phyloP scores from a whole-genome alignment of 2,113 vertebrate genomes.

The Astur gentilis region DNA sequence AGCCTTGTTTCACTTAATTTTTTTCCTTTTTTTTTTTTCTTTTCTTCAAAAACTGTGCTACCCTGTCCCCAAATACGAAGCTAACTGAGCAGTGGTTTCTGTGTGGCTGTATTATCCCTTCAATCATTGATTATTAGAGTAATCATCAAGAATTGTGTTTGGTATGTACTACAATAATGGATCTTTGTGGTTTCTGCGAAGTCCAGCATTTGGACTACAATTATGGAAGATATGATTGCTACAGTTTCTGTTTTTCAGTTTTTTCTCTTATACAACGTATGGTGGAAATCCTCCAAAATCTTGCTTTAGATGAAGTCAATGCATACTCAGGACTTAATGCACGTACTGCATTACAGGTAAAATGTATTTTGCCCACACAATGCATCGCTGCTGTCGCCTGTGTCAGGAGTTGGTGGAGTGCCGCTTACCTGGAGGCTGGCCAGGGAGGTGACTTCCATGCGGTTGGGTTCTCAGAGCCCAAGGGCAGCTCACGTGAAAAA shows the following conservation, averaged over 20 bases:
- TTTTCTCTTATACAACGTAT: neutral
- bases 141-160: neutral
- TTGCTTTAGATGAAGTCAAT: neutral
- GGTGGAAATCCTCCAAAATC: neutral
- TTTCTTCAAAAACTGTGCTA: neutral
- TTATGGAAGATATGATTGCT: neutral
- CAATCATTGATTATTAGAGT: neutral
- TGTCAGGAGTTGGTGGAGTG: neutral
- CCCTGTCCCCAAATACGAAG: neutral
- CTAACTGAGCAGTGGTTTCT: neutral
- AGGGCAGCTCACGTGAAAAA: fast-evolving
- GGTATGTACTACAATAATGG: neutral
- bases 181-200: neutral
- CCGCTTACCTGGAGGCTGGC: neutral
- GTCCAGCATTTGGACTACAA: neutral
- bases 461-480: neutral
- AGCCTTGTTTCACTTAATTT: neutral
- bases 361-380: fast-evolving
- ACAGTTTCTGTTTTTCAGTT: neutral
- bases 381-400: fast-evolving
- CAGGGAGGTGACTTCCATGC: neutral
- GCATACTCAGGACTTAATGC: neutral
- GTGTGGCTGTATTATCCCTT: neutral
- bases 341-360: fast-evolving
- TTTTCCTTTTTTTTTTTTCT: neutral